These are phyloP conservation scores for Coremacera marginata DNA, from an alignment of 2,888 invertebrate species.

Conservation along the genomic window DNA sequence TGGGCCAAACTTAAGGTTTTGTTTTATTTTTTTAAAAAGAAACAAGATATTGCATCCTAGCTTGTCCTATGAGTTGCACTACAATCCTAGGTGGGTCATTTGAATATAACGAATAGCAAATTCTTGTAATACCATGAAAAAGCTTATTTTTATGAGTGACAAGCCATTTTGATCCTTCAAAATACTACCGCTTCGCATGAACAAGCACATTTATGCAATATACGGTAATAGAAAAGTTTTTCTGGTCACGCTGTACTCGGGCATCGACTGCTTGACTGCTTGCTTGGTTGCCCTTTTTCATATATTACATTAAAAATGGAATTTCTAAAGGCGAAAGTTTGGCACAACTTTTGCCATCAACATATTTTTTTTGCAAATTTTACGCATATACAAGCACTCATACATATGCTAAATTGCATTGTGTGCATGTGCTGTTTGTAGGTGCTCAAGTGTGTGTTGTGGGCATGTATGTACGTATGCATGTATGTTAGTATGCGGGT, in stretches of 20 bases:
- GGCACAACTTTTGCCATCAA: conserved; percentile 22
- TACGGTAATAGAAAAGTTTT: no score
- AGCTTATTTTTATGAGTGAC: no score
- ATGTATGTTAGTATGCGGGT: not conserved
- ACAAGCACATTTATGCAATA: no score
- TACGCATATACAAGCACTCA: conserved; percentile 10
- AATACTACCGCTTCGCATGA: no score
- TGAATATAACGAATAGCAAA: no score
- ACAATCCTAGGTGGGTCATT: no score
- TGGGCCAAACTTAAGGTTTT: not conserved
- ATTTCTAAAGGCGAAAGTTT: conserved; percentile 7
- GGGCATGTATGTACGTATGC: not conserved
- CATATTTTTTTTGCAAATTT: conserved; percentile 17
- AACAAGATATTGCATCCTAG: no score
- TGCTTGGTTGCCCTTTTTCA: conserved; percentile 1
- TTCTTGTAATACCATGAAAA: no score
- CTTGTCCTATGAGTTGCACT: no score
- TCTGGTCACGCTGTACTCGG: not conserved
- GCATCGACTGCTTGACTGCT: not conserved
- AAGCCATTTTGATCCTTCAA: no score
- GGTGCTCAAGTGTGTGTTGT: not conserved
- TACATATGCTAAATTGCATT: conserved; percentile 30
- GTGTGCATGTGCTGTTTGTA: not conserved
- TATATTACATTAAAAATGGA: not conserved
- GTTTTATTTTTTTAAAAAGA: no score